Evolutionary conservation across 2,797 vertebrate genomes (phyloP).

Genomic region (Thalassophryne amazonica): DNA sequence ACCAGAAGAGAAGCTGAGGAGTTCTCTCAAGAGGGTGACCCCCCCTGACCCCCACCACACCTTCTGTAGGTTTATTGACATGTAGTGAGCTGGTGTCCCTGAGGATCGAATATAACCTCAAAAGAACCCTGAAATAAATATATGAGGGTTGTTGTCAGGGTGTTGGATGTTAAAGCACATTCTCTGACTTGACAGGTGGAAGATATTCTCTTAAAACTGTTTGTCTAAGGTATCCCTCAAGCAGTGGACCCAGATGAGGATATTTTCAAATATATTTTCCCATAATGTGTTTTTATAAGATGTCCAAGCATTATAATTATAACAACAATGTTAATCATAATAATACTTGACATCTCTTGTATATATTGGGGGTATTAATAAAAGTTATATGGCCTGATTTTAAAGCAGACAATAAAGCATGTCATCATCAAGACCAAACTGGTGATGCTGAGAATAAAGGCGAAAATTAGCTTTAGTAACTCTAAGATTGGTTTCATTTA

Average conservation of each 20-base stretch:
- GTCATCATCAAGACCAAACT: too few relatives aligned
- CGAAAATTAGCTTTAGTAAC: too few relatives aligned
- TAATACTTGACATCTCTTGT: too few relatives aligned
- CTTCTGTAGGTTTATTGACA: too few relatives aligned
- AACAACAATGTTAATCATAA: too few relatives aligned
- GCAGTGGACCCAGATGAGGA: slow-evolving; percentile 10
- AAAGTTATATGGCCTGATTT: too few relatives aligned
- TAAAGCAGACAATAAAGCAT: too few relatives aligned
- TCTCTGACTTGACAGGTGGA: neutral
- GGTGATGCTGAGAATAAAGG: too few relatives aligned
- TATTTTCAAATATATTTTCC: slow-evolving; percentile 28
- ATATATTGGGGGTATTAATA: too few relatives aligned
- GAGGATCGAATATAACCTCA: slow-evolving; percentile 12
- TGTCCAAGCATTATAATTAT: too few relatives aligned
- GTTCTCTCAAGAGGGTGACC: slow-evolving; percentile 29
- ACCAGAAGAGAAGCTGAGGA: slow-evolving; percentile 14
- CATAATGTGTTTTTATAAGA: slow-evolving; percentile 22
- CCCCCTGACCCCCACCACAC: slow-evolving; percentile 21
- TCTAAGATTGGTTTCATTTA: too few relatives aligned
- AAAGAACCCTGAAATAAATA: slow-evolving; percentile 6
- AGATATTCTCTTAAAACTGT: slow-evolving; percentile 16
- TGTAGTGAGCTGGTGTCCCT: slow-evolving; percentile 1
- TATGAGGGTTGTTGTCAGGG: neutral
- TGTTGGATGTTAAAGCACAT: slow-evolving; percentile 8
- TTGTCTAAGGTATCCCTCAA: slow-evolving; percentile 20